phyloP scores from a whole-genome alignment of 1,140 invertebrate species.

The Copidosoma floridanum region DNA sequence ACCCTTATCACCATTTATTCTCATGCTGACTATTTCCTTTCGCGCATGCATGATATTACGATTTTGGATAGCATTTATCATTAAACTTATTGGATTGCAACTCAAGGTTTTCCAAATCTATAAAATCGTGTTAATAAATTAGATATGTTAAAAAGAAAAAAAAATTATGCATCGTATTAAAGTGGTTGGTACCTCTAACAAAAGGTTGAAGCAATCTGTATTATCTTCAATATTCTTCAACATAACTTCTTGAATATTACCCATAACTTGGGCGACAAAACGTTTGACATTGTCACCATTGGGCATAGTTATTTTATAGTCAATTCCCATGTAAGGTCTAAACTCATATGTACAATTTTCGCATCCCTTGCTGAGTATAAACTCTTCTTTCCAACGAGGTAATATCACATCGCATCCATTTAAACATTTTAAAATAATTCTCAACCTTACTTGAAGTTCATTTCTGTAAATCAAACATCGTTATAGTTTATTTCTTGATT shows the following conservation, averaged over 20 bases:
- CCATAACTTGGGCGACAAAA: constrained; percentile 57
- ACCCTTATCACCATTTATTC: constrained; percentile 61
- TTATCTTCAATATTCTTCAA: constrained; percentile 68
- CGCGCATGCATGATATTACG: constrained; percentile 25
- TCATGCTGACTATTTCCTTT: constrained; percentile 64
- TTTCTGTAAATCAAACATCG: too few relatives aligned
- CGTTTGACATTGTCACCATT: constrained; percentile 64
- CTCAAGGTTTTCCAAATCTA: constrained; percentile 65
- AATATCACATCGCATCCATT: constrained; percentile 61
- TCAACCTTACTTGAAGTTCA: constrained; percentile 53
- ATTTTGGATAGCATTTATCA: too few relatives aligned
- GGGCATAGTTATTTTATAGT: constrained; percentile 58
- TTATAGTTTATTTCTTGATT: too few relatives aligned
- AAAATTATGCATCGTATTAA: too few relatives aligned
- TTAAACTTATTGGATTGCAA: constrained; percentile 56
- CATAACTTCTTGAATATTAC: constrained; percentile 60
- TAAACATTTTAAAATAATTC: constrained; percentile 42
- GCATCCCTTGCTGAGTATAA: constrained; percentile 51
- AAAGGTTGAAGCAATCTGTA: constrained; percentile 66
- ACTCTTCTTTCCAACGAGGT: constrained; percentile 62
- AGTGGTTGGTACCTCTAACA: constrained; percentile 55
- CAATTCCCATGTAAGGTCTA: constrained; percentile 48
- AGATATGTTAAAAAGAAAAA: too few relatives aligned
- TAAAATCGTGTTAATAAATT: too few relatives aligned
- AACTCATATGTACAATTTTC: constrained; percentile 46